Evolutionary conservation across 2,888 invertebrate genomes (phyloP).

Genomic region (Emmelina monodactyla): DNA sequence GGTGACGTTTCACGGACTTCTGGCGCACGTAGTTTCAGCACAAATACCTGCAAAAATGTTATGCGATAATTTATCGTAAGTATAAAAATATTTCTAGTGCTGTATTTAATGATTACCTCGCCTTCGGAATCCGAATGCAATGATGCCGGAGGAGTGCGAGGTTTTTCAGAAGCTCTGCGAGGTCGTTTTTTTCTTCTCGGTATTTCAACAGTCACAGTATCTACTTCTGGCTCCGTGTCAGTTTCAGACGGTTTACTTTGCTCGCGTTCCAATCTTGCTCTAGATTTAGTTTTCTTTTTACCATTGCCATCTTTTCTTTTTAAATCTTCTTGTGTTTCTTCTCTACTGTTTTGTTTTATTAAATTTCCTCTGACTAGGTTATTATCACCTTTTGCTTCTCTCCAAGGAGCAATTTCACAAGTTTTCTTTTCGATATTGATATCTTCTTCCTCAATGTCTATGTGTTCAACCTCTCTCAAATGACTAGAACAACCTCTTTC

Average conservation of each 20-base stretch:
- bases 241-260: constrained; percentile 60
- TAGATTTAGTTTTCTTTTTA: constrained; percentile 53
- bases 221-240: constrained; percentile 53
- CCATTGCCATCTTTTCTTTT: constrained; percentile 46
- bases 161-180: constrained; percentile 48
- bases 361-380: constrained; percentile 22
- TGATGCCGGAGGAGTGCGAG: constrained; percentile 49
- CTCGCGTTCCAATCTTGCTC: constrained; percentile 54
- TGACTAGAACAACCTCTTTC: constrained; percentile 47
- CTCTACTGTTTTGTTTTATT: constrained; percentile 20
- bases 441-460: constrained; percentile 18
- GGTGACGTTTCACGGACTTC: constrained; percentile 46
- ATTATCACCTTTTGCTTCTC: constrained; percentile 23
- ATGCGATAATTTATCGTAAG: no score
- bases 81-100: no score
- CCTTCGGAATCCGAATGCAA: constrained; percentile 55
- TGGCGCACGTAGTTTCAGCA: constrained; percentile 49
- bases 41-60: constrained; percentile 35
- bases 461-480: constrained; percentile 28
- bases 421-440: constrained; percentile 23
- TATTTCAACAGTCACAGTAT: constrained; percentile 59
- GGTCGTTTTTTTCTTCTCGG: constrained; percentile 53
- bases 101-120: constrained; percentile 38
- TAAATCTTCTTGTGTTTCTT: constrained; percentile 35
- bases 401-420: constrained; percentile 22